phyloP scores from a whole-genome alignment of 2,888 invertebrate genomes.

The Harpagoxenus sublaevis region DNA sequence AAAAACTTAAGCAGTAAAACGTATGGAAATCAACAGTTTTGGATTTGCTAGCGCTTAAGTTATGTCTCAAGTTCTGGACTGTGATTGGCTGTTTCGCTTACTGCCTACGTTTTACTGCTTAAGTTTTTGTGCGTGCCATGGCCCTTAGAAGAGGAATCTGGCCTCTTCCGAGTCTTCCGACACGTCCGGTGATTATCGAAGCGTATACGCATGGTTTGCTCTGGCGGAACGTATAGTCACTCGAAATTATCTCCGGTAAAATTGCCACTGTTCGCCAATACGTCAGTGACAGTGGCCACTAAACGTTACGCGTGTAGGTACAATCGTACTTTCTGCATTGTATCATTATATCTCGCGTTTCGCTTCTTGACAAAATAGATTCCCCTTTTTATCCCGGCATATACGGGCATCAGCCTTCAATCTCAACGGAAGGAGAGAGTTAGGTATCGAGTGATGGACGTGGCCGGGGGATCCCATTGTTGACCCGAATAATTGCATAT shows the following conservation, averaged over 20 bases:
- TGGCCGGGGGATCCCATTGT: slow-evolving; percentile 49
- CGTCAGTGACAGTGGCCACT: not conserved
- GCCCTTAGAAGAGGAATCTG: not conserved
- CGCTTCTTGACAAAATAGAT: slow-evolving; percentile 5
- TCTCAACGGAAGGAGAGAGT: slow-evolving; percentile 45
- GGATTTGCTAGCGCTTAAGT: too few relatives aligned
- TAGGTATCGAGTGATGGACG: slow-evolving; percentile 1
- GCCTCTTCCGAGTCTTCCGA: not conserved
- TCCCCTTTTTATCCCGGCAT: not conserved
- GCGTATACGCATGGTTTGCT: not conserved
- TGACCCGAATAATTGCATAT: slow-evolving; percentile 65
- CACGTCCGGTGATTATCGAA: slow-evolving; percentile 14
- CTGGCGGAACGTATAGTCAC: not conserved
- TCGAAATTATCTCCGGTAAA: slow-evolving; percentile 13
- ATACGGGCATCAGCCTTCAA: slow-evolving; percentile 13
- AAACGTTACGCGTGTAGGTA: not conserved
- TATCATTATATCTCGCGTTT: slow-evolving; percentile 28
- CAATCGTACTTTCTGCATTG: not conserved
- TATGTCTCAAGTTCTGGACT: too few relatives aligned
- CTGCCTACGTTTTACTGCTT: too few relatives aligned
- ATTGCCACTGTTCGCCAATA: not conserved
- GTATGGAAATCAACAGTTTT: too few relatives aligned
- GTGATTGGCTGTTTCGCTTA: too few relatives aligned
- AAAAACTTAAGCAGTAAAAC: too few relatives aligned
- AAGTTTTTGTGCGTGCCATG: too few relatives aligned